Evolutionary conservation across 2,888 invertebrate genomes (phyloP), one percentile per base, ranked within the genome.

Genomic region (Podabrus alpinus): DNA sequence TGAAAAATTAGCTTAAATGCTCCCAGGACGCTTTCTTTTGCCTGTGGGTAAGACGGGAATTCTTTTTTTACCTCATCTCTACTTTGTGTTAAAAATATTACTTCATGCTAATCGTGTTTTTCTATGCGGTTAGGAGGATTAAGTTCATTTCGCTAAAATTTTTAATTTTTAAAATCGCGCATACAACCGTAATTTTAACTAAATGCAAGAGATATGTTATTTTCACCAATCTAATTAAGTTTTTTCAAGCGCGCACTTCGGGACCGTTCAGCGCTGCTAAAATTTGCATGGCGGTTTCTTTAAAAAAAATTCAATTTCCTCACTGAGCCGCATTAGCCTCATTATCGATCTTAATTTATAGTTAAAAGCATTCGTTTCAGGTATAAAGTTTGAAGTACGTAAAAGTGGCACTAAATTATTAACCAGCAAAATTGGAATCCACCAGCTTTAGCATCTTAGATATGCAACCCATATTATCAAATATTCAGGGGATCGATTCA

Each of bases 91-190:
- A 25, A 66, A 62, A 59, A 73, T 69, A 64, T 73, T 73, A 71
- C 73, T 70, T 72, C 71, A 69, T 74, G 77, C 71, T 76, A 79
- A 80, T 73, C 71, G 77, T 71, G 72, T 74, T 77, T 78, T 77
- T 74, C 78, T 72, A 71, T 73, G 73, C 69, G 78, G 77, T 79
- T 78, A 78, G 74, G 69, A 76, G 77, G 73, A 76, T 78, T 73
- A 76, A 71, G 71, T 77, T 75, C 75, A 69, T 74, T 71, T 71
- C 59, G 74, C 72, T 77, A 69, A 75, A 72, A 73, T 77, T 77
- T 69, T 75, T 77, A 78, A 77, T 78, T 74, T 70, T 61, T 69
- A 70, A 74, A 75, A 75, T 75, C 68, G 72, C 62, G 62, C 45
- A 64, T 64, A 59, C 68, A 69, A 9, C n/a, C 45, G n/a, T 45